Evolutionary conservation across 2,113 vertebrate genomes (phyloP), one percentile per base, ranked within the genome.

Genomic region (Zosterops japonicus): DNA sequence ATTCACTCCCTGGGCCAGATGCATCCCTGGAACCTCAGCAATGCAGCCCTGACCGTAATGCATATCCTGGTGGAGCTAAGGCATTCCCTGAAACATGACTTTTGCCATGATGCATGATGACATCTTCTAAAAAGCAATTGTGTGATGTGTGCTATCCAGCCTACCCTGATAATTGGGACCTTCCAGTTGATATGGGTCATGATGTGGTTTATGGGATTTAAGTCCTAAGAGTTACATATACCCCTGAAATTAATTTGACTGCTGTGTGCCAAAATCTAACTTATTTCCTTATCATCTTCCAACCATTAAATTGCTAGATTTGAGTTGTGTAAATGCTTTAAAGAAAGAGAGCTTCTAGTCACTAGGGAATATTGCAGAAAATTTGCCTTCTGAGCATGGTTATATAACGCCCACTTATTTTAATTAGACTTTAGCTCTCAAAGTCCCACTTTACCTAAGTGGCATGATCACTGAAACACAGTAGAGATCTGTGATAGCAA

Each of bases 341-440:
- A 80, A 90, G 79, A 86, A 95, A 78, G 56, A 20, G 82, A 92
- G 53, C 47, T 96, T 44, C 63, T 61, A 70, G 24, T 91, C 92
- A 90, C 90, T 78, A 60, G 81, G 93, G 94, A 89, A 92, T 90
- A 88, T 71, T 88, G 76, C 60, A 95, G 90, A 92, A 95, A 95
- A 88, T 71, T 87, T 94, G 76, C 76, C 93, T 92, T 93, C 77
- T 3, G 18, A 94, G 90, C 85, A 57, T 46, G 36, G 79, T 95
- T 97, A 94, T 82, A 17, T 92, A 96, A 96, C 0, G 1, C 72
- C 72, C n/a, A 71, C 79, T 93, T 92, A 92, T 90, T 97, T 95
- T 96, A 94, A 93, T 96, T 90, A 90, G 92, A 90, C 72, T 96
- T 93, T 81, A 89, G 83, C 71, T 94, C 94, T 93, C 92, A 28